Evolutionary conservation across 2,113 vertebrate species (phyloP).

Genomic region (Theristicus caerulescens): DNA sequence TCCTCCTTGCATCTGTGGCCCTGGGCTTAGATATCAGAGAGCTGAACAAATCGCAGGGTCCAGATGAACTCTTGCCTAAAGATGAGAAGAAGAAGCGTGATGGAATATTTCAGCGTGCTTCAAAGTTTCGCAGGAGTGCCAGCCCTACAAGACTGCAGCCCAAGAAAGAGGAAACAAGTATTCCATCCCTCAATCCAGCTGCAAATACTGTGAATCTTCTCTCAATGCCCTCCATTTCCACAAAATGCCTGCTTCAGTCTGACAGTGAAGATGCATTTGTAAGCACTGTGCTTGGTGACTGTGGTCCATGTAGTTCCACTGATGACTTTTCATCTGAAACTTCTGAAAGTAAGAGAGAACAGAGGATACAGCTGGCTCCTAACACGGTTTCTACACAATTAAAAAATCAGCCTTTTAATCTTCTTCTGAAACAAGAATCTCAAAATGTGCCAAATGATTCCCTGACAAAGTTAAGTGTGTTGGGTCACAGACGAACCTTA

Average conservation of each 20-base stretch:
- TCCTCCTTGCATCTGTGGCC: constrained; percentile 85
- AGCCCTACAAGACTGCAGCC: constrained; percentile 72
- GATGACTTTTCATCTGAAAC: neutral
- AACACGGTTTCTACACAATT: neutral
- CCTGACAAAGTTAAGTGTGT: neutral
- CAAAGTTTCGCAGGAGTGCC: constrained; percentile 82
- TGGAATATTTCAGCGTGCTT: constrained; percentile 83
- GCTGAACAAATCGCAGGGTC: constrained; percentile 64
- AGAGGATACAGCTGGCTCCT: neutral
- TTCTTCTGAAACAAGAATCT: neutral
- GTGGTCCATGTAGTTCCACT: neutral
- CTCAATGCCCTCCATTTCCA: constrained; percentile 86
- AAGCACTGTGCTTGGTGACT: neutral
- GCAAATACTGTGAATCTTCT: constrained; percentile 74
- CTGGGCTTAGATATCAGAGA: constrained; percentile 88
- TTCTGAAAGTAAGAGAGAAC: neutral
- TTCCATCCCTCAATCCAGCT: neutral
- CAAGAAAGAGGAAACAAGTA: constrained; percentile 72
- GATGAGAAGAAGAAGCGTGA: constrained; percentile 88
- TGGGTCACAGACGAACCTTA: constrained; percentile 44
- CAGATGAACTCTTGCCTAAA: constrained; percentile 73
- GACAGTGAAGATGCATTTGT: constrained; percentile 56
- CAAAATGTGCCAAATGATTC: neutral
- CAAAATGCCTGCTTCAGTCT: constrained; percentile 82
- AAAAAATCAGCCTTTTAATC: neutral